Evolutionary conservation across 1,140 invertebrate genomes (phyloP).

Genomic region (Drosophila tsacasi): DNA sequence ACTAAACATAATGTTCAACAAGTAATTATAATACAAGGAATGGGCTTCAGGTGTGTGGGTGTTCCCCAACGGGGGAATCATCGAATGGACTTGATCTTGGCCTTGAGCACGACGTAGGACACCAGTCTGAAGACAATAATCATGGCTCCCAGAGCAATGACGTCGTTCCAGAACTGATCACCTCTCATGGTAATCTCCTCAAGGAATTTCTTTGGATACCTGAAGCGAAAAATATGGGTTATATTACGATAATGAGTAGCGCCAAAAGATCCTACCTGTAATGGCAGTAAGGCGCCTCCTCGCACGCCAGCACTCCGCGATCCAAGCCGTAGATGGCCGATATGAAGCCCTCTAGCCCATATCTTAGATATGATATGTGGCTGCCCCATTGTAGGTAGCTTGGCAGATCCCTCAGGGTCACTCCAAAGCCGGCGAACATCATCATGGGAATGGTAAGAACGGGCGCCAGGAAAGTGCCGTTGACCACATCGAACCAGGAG

Average conservation of each 20-base stretch:
- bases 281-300: slow-evolving; percentile 89
- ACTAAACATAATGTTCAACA: slow-evolving; percentile 91
- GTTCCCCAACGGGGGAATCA: slow-evolving; percentile 20
- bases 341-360: slow-evolving; percentile 94
- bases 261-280: slow-evolving; percentile 86
- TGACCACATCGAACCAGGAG: slow-evolving; percentile 93
- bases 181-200: slow-evolving; percentile 92
- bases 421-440: slow-evolving; percentile 95
- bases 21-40: slow-evolving; percentile 91
- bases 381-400: slow-evolving; percentile 94
- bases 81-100: slow-evolving; percentile 80
- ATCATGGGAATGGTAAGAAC: slow-evolving; percentile 92
- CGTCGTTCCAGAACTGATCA: slow-evolving; percentile 93
- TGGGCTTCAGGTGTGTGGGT: slow-evolving; percentile 19
- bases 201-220: slow-evolving; percentile 90
- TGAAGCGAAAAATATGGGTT: slow-evolving; percentile 50
- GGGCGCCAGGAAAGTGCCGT: slow-evolving; percentile 93
- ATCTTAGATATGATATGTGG: slow-evolving; percentile 94
- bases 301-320: slow-evolving; percentile 88
- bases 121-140: slow-evolving; percentile 90
- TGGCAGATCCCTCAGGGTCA: slow-evolving; percentile 91
- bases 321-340: slow-evolving; percentile 93
- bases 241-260: slow-evolving; percentile 14
- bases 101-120: slow-evolving; percentile 91
- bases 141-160: slow-evolving; percentile 90